Conservation (phyloP, 2,888 invertebrate genomes). For the Apantesis nais region DNA sequence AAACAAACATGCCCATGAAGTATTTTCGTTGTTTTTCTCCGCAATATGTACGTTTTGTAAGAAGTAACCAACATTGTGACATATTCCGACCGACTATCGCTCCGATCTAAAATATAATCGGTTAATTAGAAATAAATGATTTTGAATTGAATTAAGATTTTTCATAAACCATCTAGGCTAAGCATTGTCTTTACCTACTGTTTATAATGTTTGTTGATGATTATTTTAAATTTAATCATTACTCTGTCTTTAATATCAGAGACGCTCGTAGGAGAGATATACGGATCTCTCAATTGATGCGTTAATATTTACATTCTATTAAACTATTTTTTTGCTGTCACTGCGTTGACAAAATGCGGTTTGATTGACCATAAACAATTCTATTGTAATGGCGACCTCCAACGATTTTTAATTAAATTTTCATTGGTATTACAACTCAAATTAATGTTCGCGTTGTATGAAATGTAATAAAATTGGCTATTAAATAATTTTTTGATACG, state of each 20-base stretch:
- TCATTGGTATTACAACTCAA: slow-evolving; percentile 9
- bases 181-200: no score
- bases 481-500: slow-evolving; percentile 16
- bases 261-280: not conserved
- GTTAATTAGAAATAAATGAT: no score
- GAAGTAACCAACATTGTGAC: no score
- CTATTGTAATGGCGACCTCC: slow-evolving; percentile 19
- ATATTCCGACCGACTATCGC: no score
- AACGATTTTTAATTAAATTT: slow-evolving; percentile 18
- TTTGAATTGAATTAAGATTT: no score
- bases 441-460: slow-evolving; percentile 43
- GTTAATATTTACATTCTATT: slow-evolving; percentile 38
- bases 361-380: slow-evolving; percentile 34
- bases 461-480: slow-evolving; percentile 38
- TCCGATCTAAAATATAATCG: no score
- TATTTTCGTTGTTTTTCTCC: no score
- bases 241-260: not conserved
- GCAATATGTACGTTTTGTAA: no score
- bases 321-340: slow-evolving; percentile 27
- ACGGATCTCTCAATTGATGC: not conserved
- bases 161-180: no score
- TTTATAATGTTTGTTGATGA: no score
- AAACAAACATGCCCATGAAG: no score
- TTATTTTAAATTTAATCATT: not conserved
- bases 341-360: slow-evolving; percentile 10